phyloP scores from a whole-genome alignment of 1,140 invertebrate species.

The Drosophila chauvacae region DNA sequence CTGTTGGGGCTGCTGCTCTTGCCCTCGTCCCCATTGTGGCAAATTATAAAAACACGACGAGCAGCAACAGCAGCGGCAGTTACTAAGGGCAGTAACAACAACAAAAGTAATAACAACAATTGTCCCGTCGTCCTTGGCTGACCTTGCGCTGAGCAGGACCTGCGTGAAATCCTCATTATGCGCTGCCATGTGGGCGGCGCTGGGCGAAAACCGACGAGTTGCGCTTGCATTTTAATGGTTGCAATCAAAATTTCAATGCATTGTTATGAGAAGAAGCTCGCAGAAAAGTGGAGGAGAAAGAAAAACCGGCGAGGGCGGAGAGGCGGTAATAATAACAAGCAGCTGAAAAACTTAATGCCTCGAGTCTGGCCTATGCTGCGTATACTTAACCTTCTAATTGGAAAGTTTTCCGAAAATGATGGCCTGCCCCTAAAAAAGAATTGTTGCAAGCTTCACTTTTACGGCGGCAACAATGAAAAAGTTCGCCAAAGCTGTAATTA shows the following conservation, averaged over 20 bases:
- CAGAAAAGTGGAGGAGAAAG: constrained; percentile 19
- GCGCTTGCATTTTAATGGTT: constrained; percentile 77
- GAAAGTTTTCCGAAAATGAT: constrained; percentile 57
- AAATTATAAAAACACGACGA: constrained; percentile 67
- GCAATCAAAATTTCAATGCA: constrained; percentile 80
- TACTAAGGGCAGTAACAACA: constrained; percentile 28
- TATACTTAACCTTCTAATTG: constrained; percentile 74
- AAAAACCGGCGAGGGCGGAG: constrained; percentile 49
- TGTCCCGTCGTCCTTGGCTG: constrained; percentile 72
- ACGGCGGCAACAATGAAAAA: constrained; percentile 62
- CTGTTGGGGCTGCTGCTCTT: constrained; percentile 52
- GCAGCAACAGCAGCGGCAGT: constrained; percentile 10
- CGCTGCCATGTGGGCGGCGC: constrained; percentile 29
- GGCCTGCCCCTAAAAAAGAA: constrained; percentile 47
- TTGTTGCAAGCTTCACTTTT: constrained; percentile 54
- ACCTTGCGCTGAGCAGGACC: constrained; percentile 67
- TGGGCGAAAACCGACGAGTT: constrained; percentile 24
- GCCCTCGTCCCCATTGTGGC: constrained; percentile 51
- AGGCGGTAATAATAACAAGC: constrained; percentile 36
- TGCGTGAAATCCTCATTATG: constrained; percentile 74
- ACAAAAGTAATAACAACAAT: constrained; percentile 57
- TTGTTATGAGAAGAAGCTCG: constrained; percentile 49
- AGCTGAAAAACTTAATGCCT: constrained; percentile 14
- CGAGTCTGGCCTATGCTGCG: constrained; percentile 37
- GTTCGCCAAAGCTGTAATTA: constrained; percentile 66